Evolutionary conservation across 2,888 invertebrate genomes (phyloP).

Genomic region (Cataglyphis rosenhaueri): DNA sequence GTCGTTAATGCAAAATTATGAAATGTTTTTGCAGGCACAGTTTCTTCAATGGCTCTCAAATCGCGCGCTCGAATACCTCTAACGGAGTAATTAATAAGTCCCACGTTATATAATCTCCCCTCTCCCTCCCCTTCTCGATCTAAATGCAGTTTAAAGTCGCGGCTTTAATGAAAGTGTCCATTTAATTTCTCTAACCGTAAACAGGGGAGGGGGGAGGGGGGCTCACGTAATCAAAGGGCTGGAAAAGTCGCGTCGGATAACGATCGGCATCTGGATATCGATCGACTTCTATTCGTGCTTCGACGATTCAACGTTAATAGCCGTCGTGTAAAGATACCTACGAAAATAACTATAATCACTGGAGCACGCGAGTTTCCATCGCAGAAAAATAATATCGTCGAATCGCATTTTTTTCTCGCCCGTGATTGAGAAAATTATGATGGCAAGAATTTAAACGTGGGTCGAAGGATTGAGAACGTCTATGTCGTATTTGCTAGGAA

Average conservation of each 20-base stretch:
- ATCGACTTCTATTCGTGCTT: constrained; percentile 72
- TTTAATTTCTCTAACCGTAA: constrained; percentile 48
- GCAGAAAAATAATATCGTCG: constrained; percentile 42
- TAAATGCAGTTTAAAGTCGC: constrained; percentile 37
- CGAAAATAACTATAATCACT: constrained; percentile 63
- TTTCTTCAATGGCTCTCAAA: constrained; percentile 16
- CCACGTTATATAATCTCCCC: not conserved
- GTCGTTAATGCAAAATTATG: not conserved
- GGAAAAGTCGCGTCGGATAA: constrained; percentile 71
- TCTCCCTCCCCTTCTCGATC: not conserved
- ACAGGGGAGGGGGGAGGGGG: constrained; percentile 11
- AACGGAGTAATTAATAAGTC: constrained; percentile 22
- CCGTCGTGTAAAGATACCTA: constrained; percentile 57
- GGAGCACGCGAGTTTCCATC: constrained; percentile 48
- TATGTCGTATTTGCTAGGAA: not conserved
- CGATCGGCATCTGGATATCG: constrained; percentile 72
- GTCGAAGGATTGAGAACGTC: not conserved
- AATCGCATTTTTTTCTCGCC: constrained; percentile 44
- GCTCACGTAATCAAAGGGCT: constrained; percentile 56
- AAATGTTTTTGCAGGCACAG: not conserved
- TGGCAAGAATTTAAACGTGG: constrained; percentile 23
- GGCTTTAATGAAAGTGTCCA: constrained; percentile 63
- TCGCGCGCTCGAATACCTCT: constrained; percentile 14
- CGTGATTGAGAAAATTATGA: constrained; percentile 30
- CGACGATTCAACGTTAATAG: constrained; percentile 66